These are phyloP conservation scores for Cheilosia variabilis DNA, from an alignment of 2,888 invertebrate species.

Conservation along the genomic window DNA sequence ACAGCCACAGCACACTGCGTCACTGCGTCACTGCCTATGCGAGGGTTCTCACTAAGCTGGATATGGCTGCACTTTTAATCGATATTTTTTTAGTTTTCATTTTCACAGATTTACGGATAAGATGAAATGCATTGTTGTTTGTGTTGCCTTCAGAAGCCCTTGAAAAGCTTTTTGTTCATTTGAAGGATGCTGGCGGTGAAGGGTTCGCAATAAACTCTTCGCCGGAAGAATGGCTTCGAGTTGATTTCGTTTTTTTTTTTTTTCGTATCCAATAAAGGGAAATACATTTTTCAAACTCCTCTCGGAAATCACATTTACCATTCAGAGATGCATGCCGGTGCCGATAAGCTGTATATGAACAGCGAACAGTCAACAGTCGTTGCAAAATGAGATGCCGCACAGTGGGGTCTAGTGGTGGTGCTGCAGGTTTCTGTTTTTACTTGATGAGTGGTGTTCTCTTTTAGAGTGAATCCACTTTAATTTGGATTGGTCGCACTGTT, in stretches of 20 bases:
- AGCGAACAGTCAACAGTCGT: background rate
- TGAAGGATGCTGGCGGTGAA: background rate
- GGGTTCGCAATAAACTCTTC: background rate
- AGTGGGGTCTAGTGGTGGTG: background rate
- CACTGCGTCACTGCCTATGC: no score
- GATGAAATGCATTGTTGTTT: conserved; percentile 23
- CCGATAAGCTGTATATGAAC: background rate
- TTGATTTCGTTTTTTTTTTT: background rate
- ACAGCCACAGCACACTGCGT: background rate
- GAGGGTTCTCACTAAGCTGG: background rate
- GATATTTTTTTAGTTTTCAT: conserved; percentile 3
- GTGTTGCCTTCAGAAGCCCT: background rate
- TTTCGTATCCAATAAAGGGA: conserved; percentile 14
- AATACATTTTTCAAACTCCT: background rate
- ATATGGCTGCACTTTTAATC: conserved; percentile 23
- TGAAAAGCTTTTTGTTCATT: conserved; percentile 12
- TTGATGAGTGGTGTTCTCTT: no score
- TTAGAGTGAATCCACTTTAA: no score
- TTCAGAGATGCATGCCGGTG: background rate
- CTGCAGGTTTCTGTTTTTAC: no score
- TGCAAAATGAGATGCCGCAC: background rate
- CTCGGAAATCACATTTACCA: background rate
- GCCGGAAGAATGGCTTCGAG: background rate
- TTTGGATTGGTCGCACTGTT: no score
- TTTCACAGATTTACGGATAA: background rate